These are phyloP conservation scores for Elgaria multicarinata DNA, from an alignment of 2,113 vertebrate genomes.

Conservation along the genomic window DNA sequence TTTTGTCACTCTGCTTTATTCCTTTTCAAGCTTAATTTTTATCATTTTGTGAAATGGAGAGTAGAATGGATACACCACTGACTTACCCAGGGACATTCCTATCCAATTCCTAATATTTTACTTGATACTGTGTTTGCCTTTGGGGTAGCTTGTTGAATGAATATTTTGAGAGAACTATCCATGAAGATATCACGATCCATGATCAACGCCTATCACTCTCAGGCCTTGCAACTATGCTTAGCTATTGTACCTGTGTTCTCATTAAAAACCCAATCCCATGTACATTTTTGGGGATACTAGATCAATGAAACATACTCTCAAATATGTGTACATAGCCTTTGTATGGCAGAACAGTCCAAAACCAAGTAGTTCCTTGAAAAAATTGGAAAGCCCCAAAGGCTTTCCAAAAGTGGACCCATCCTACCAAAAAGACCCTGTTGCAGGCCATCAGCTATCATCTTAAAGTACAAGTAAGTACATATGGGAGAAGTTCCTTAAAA, in stretches of 20 bases:
- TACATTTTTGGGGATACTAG: background rate
- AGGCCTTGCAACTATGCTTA: background rate
- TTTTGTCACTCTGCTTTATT: background rate
- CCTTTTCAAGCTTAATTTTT: background rate
- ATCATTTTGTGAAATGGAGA: background rate
- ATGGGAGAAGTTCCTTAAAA: background rate
- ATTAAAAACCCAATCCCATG: background rate
- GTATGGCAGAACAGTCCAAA: fast-evolving
- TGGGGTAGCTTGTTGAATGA: background rate
- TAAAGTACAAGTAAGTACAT: background rate
- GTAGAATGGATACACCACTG: background rate
- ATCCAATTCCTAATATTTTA: background rate
- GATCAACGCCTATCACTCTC: background rate
- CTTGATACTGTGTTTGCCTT: background rate
- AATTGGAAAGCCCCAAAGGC: background rate
- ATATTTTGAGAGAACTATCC: background rate
- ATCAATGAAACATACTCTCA: background rate
- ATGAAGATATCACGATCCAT: background rate
- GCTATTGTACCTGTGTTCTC: background rate
- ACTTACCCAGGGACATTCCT: background rate
- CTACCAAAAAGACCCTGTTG: background rate
- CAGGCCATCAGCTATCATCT: background rate
- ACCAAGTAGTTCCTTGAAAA: background rate
- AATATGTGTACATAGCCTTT: background rate
- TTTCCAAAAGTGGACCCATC: background rate